phyloP scores from a whole-genome alignment of 2,113 vertebrate species.

The Apteryx mantelli region DNA sequence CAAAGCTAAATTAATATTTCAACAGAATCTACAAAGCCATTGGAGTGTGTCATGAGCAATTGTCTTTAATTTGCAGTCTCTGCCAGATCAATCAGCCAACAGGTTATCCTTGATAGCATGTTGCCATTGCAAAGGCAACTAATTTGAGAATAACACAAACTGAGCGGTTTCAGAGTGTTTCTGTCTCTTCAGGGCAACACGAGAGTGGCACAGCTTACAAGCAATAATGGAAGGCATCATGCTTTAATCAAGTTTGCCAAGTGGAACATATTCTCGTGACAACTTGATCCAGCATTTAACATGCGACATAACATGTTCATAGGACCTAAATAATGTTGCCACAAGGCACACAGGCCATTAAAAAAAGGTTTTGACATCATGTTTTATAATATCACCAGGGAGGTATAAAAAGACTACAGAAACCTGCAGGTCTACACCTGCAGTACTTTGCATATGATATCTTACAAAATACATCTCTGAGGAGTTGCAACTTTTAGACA shows the following conservation, averaged over 20 bases:
- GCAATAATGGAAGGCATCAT: neutral
- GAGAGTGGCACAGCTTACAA: constrained; percentile 15
- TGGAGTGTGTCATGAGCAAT: constrained; percentile 53
- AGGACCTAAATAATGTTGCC: neutral
- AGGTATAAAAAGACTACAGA: neutral
- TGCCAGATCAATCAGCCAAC: constrained; percentile 54
- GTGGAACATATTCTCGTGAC: constrained; percentile 44
- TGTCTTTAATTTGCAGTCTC: constrained; percentile 59
- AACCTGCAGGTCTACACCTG: constrained; percentile 1
- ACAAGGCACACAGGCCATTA: neutral
- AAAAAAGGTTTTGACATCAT: neutral
- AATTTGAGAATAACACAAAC: constrained; percentile 57
- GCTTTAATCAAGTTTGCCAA: constrained; percentile 48
- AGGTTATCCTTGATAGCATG: constrained; percentile 37
- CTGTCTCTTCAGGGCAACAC: constrained; percentile 47
- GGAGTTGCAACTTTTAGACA: neutral
- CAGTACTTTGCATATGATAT: neutral
- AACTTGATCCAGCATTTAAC: neutral
- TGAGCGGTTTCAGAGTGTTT: constrained; percentile 49
- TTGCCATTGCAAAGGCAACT: constrained; percentile 40
- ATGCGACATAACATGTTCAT: neutral
- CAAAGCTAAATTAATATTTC: constrained; percentile 70
- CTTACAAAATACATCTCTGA: neutral
- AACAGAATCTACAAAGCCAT: constrained; percentile 32
- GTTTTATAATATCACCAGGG: neutral